Evolutionary conservation across 2,888 invertebrate genomes (phyloP), one percentile per base, ranked within the genome.

Genomic region (Epinotia demarniana): DNA sequence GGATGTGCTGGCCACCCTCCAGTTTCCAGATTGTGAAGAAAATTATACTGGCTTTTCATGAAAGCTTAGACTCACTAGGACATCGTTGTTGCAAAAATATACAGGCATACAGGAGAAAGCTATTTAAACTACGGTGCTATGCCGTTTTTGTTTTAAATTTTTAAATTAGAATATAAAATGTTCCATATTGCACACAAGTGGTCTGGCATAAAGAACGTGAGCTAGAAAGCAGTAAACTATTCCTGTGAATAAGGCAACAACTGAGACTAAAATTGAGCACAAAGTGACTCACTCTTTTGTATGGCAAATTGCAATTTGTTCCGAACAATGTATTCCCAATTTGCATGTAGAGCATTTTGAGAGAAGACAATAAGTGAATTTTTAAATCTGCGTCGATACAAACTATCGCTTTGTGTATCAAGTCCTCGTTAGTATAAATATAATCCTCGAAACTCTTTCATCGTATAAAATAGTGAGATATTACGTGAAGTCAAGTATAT

Each of bases 11-110:
- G 93, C 92, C 86, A 75, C 77, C 80, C 84, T 93, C 93, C 93
- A 93, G 90, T 82, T 89, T 84, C 82, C 79, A 90, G 87, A 92
- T 92, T 91, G 90, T 89, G 86, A 87, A 85, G 84, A 86, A 89
- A 91, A 90, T 91, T 90, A 88, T 88, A 84, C 83, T 82, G 82
- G 82, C 87, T 85, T 90, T 83, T 85, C 85, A 84, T 84, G 85
- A 87, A 87, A 86, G 82, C 84, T 84, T 81, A 78, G 66, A 72
- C 75, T 58, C 57, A 74, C 78, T 75, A 77, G 81, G 81, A 83
- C 81, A 81, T 80, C 80, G 72, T 78, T 79, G 79, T 81, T 81
- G 69, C 72, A 79, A 77, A 79, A 80, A 79, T 77, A 72, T 71
- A 49, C 19, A 75, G 77, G 68, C 75, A 69, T 73, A 78, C 67